Percentiles rank a stretch among this genome's conserved stretches.
These are phyloP conservation scores for Leptopterna dolabrata DNA, from an alignment of 2,888 invertebrate genomes.

Conservation along the genomic window DNA sequence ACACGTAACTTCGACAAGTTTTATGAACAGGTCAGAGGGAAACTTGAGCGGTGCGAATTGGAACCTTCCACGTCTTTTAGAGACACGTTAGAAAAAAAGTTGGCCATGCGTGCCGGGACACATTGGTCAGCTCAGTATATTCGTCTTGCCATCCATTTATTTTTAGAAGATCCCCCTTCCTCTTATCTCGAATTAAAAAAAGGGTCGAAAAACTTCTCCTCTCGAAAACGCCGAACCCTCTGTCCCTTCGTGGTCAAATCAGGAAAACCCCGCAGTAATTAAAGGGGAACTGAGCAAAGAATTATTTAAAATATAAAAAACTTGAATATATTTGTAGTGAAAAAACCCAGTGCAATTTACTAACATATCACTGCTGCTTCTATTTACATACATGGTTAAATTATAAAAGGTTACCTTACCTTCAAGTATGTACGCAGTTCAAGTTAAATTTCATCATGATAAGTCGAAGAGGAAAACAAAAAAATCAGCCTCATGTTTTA, in stretches of 20 bases:
- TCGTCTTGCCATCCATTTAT: conserved; percentile 26
- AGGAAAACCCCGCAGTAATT: not conserved
- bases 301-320: too few species aligned
- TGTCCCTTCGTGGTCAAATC: not conserved
- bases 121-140: conserved; percentile 24
- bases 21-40: not conserved
- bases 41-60: not conserved
- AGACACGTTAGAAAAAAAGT: not conserved
- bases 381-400: too few species aligned
- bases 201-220: conserved; percentile 24
- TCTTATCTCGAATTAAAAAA: conserved; percentile 19
- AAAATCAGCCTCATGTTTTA: too few species aligned
- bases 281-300: too few species aligned
- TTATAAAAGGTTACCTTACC: too few species aligned
- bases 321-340: too few species aligned
- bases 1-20: not conserved
- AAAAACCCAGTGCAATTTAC: too few species aligned
- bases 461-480: too few species aligned
- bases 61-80: not conserved
- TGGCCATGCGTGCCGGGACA: conserved; percentile 11
- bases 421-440: too few species aligned
- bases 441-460: too few species aligned
- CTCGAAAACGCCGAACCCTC: not conserved
- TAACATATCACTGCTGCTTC: too few species aligned
- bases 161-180: conserved; percentile 23